Evolutionary conservation across 2,113 vertebrate genomes (phyloP), one percentile per base, ranked within the genome.

Genomic region (Microtus richardsoni): DNA sequence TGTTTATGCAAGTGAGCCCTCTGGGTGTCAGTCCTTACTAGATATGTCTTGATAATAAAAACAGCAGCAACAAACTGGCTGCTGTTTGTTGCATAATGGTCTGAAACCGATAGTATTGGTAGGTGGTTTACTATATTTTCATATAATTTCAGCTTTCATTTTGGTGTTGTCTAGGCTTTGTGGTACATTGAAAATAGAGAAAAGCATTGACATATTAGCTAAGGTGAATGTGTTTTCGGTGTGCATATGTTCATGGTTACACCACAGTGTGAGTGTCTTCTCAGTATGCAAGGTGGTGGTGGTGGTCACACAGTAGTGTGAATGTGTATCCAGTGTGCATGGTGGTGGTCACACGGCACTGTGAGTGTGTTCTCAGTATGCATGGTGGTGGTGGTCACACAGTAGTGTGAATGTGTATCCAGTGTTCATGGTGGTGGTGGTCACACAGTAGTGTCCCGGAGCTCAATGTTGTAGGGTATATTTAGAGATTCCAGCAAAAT

Each of bases 121-220:
- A 47, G 1, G 52, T 88, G 54, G 62, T 84, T 92, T 77, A 88
- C 80, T 95, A 44, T 85, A 91, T 78, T 87, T 94, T 79, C 21
- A 71, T 78, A 73, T 36, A 54, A 71, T 91, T 36, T 73, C 60
- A 88, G 47, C 39, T 70, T 86, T 96, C 6, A 21, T 80, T 78
- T 49, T 77, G 88, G 47, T 64, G 2, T 44, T 44, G 62, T n/a
- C 14, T 6, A 78, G 24, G 54, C 26, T 91, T 89, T 95, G 52
- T 78, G 36, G 7, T 94, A 41, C 22, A 49, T 11, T 86, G 36
- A 66, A 96, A 95, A 93, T 95, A 47, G 1, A 82, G 68, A 86
- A 88, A 91, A 80, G 2, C 41, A 0, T 77, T 77, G 52, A 82
- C 13, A 68, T 52, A 39, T 86, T 73, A 64, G 49, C 39, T 54